Evolutionary conservation across 2,797 vertebrate species (phyloP).

Genomic region (Lophotriccus pileatus): DNA sequence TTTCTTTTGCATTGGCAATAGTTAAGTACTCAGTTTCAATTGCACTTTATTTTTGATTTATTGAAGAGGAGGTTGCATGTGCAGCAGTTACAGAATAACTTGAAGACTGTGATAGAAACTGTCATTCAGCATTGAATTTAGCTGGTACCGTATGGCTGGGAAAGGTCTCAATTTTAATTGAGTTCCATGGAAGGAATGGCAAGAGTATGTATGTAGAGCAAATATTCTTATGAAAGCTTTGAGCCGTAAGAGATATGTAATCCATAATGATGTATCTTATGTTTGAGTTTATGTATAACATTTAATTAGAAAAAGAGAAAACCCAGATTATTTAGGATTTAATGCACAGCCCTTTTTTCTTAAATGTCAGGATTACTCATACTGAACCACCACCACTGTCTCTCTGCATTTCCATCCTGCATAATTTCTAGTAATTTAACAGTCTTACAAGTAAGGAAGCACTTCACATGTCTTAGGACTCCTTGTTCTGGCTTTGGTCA

Average conservation of each 20-base stretch:
- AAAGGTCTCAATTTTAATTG: background rate
- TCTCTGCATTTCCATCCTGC: background rate
- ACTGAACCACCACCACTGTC: background rate
- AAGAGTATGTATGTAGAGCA: background rate
- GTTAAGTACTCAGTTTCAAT: background rate
- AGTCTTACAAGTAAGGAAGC: conserved; percentile 22
- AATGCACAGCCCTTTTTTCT: background rate
- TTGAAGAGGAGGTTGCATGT: background rate
- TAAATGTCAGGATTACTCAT: background rate
- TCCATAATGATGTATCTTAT: background rate
- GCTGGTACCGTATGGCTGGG: background rate
- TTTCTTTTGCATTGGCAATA: background rate
- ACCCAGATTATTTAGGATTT: background rate
- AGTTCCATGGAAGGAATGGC: background rate
- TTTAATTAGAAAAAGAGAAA: background rate
- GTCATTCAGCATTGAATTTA: background rate
- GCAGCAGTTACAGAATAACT: background rate
- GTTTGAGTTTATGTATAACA: background rate
- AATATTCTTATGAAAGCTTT: background rate
- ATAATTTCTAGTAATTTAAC: conserved; percentile 6
- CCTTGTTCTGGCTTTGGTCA: conserved; percentile 50
- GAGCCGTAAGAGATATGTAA: background rate
- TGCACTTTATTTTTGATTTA: background rate
- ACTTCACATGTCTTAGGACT: conserved; percentile 18
- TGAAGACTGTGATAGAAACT: background rate